Evolutionary conservation across 2,888 invertebrate genomes (phyloP), one percentile per base, ranked within the genome.

Genomic region (Pimpla rufipes): DNA sequence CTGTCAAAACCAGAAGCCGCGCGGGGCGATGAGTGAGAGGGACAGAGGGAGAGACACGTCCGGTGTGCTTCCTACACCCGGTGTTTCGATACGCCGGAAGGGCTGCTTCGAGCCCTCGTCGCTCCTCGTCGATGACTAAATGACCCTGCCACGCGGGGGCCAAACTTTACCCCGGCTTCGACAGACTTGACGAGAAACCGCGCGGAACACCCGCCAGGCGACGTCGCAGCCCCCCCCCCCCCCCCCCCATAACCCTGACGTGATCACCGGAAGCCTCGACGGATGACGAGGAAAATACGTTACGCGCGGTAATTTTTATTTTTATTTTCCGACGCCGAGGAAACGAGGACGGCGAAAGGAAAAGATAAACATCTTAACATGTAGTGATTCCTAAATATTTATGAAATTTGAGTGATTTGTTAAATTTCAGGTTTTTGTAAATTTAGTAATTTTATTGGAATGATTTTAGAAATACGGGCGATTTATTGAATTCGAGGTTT

Each of bases 1-100:
- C 85, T 81, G 76, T 80, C 80, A 82, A 70, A 80, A 85, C 66
- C 83, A 85, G 78, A 80, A 81, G 75, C 64, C 16, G 57, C 45
- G 29, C 29, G 5, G 29, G 5, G 3, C n/a, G n/a, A n/a, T 29
- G 29, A 2, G 29, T 5, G 29, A 29, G 29, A 29, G 29, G 3
- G 29, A 67, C 45, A 50, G 40, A 45, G 64, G 29, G 47, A 67
- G 35, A 64, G 29, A 52, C 10, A 5, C 18, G 13, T 35, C 29
- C 35, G 59, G 59, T 59, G 59, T 59, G 59, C 35, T 59, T 35
- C 45, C 47, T 23, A 7, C 79, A 79, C 73, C 83, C 79, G 83
- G 75, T 77, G 42, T 29, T 71, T 57, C 4, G n/a, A n/a, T 29
- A n/a, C 21, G 40, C 6, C 42, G 2, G 57, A 6, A 18, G n/a